Evolutionary conservation across 2,113 vertebrate species (phyloP).

Genomic region (Clarias gariepinus): DNA sequence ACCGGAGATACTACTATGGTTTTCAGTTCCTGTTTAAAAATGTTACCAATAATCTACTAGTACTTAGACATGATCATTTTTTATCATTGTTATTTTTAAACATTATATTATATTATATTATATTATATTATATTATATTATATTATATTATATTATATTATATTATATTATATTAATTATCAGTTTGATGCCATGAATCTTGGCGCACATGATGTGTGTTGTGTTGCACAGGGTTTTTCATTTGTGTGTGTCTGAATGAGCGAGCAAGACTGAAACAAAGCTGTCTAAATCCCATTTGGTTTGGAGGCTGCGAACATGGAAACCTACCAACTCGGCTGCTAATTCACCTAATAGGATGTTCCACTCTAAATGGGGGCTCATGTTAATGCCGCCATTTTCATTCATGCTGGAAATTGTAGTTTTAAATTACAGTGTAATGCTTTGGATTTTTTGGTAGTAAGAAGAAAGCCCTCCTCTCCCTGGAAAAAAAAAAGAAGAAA

Average conservation of each 20-base stretch:
- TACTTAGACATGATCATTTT: neutral
- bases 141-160: slow-evolving; percentile 8
- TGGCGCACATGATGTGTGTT: neutral
- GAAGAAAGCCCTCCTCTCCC: slow-evolving; percentile 82
- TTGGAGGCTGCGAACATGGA: slow-evolving; percentile 77
- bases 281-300: slow-evolving; percentile 82
- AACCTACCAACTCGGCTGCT: slow-evolving; percentile 78
- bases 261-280: slow-evolving; percentile 74
- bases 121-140: slow-evolving; percentile 4
- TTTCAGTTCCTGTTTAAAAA: neutral
- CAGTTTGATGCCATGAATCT: neutral
- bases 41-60: neutral
- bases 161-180: neutral
- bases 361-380: slow-evolving; percentile 82
- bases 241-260: slow-evolving; percentile 58
- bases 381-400: slow-evolving; percentile 83
- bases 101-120: neutral
- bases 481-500: slow-evolving; percentile 67
- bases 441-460: slow-evolving; percentile 93
- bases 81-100: neutral
- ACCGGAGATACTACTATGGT: neutral
- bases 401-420: slow-evolving; percentile 85
- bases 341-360: slow-evolving; percentile 87
- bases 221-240: slow-evolving; percentile 20
- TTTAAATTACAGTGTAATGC: slow-evolving; percentile 92